A percentile compares a stretch with the other conserved stretches of the same genome.
Conservation (phyloP, 2,113 vertebrate genomes). For the Tauraco erythrolophus region DNA sequence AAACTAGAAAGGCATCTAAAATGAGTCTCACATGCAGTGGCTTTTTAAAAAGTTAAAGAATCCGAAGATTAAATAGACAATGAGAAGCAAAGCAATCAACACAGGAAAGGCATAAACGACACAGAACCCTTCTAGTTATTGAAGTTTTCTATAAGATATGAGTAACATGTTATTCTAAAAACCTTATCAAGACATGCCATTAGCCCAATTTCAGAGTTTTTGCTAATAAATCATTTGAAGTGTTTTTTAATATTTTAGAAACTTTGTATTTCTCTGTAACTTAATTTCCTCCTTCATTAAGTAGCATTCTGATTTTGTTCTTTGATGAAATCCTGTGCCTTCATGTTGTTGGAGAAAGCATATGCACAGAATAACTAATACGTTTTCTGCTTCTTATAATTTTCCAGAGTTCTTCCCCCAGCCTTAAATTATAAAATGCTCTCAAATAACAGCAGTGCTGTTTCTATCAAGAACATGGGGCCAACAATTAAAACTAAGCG, state of each 20-base stretch:
- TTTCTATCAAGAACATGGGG: not conserved
- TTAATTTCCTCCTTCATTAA: not conserved
- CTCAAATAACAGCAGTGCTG: not conserved
- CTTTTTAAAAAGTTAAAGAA: not conserved
- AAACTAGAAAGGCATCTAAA: constrained; percentile 12
- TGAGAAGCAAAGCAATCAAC: not conserved
- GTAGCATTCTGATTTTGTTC: not conserved
- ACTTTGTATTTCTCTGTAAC: not conserved
- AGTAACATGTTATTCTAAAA: not conserved
- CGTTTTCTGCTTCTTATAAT: not conserved
- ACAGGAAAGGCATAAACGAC: not conserved
- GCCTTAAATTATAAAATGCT: not conserved
- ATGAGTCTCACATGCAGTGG: not conserved
- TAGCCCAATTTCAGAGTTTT: not conserved
- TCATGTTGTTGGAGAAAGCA: not conserved
- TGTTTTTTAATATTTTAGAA: not conserved
- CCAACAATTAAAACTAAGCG: not conserved
- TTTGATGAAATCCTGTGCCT: not conserved
- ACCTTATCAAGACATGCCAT: not conserved
- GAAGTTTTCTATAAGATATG: not conserved
- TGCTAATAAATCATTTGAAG: not conserved
- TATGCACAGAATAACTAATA: not conserved
- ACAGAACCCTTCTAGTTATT: not conserved
- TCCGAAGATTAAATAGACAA: not conserved
- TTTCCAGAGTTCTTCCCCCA: not conserved